Base-by-base conservation (phyloP, 2,113 vertebrate species). In the Paracyprichromis sp. region DNA sequence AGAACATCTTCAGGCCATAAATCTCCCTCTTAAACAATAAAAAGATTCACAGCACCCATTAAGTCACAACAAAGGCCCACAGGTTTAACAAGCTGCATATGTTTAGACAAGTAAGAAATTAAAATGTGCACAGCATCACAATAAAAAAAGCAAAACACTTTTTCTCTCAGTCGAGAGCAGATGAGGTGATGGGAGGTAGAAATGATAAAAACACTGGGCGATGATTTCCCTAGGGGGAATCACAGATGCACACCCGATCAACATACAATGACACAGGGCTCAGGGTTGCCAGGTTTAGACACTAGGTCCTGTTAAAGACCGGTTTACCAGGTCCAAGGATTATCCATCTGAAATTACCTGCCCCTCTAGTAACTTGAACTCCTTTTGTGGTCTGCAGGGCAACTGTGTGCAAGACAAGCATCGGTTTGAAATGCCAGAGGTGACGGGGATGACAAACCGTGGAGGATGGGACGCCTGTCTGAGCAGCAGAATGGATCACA, bases 261-360 rank as follows among this genome's bases (percentile, higher is more conserved):
- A 88, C 85, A 89, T 73, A 95, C 94, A 96, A 94, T 89, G 87
- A 88, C 80, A 89, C 93, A 87, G 7, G 83, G 90, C 90, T 85
- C 82, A 47, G 87, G 89, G 94, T 95, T 95, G 93, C 93, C 89
- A 93, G 90, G 94, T 95, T 92, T 87, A 92, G 84, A 95, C 86
- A 86, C 90, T 57, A 88, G 82, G 94, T 85, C 83, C 89, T 92
- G 89, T 92, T 90, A 95, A 93, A 95, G 95, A 96, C 97, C 94
- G 95, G 96, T 97, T 96, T 95, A 94, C 95, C 94, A 92, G 94
- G 95, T 94, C 88, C 36, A 34, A 83, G 94, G 96, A 96, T 97
- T 97, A 97, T 96, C 93, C 95, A 93, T 94, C 95, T 96, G 95
- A 94, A 88, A 94, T 97, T 97, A 96, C 97, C 95, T 71, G 93